Evolutionary conservation across 2,888 invertebrate genomes (phyloP), one percentile per base, ranked within the genome.

Genomic region (Pachydiplax longipennis): DNA sequence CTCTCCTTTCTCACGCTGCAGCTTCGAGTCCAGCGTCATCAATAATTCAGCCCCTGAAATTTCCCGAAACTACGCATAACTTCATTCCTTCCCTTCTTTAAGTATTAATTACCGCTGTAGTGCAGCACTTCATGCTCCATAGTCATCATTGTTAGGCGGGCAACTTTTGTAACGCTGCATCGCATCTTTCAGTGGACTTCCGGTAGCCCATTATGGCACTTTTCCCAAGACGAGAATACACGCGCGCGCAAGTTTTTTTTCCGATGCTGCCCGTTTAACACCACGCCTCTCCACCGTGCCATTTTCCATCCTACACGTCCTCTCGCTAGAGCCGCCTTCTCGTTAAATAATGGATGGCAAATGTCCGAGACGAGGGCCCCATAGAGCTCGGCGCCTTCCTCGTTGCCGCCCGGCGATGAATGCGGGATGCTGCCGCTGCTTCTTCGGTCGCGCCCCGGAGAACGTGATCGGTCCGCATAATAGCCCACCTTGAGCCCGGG

Each of bases 271-370:
- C 37, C 87, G 22, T 58, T 15, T 31, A 25, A n/a, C 18, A 58
- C 12, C 25, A 44, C 31, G 12, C 25, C 65, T 25, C 31, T 48
- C 58, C 15, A 22, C 3, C 83, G n/a, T 25, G 8, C 48, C 40
- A 10, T n/a, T 44, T 13, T 15, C 48, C 48, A 40, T 40, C 48
- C 12, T 18, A 0, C 61, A 87, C 31, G 18, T 53, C 13, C 3
- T 18, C 58, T 22, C 83, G 35, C 58, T 15, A 37, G 58, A 12
- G 37, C 13, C 53, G 25, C 35, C 83, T 31, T 31, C 35, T 37
- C 58, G 87, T 87, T 87, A 87, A 87, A 87, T 87, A 87, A 87
- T 87, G 65, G 87, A 87, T 87, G 87, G 61, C 58, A 87, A 65
- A 65, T 87, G 87, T 87, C 87, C 87, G 87, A 87, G 58, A 83